Base-by-base conservation (phyloP, 2,888 invertebrate species). In the Pharmacophagus antenor region DNA sequence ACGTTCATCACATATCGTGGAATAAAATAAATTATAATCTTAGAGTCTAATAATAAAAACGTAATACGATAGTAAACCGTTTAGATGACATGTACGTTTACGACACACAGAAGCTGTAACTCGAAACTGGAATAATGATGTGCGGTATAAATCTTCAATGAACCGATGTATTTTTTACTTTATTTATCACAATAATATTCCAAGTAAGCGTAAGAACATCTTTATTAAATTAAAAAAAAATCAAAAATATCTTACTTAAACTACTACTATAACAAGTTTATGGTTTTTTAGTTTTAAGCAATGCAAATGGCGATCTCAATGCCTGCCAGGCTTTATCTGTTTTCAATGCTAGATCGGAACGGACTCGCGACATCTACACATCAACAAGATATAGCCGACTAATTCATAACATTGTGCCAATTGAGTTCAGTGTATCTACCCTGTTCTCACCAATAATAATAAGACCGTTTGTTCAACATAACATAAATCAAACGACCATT, bases 31-130 rank as follows among this genome's bases (percentile, higher is more conserved):
- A 31, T 10, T 10, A 12, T 31, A 12, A 31, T 31, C 31, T 31
- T 31, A 31, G 1, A 7, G 8, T 12, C 10, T 10, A 31, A 31
- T 15, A 31, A 42, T 42, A 8, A 44, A 41, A 8, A 20, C 21
- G 22, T 52, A 42, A 52, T 7, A 52, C 17, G 52, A 22, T 53
- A 6, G 18, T 18, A 17, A 22, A 2, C 12, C 53, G 41, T 41
- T 52, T 52, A 51, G 31, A 53, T 53, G 22, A 44, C 44, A 23
- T 52, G 23, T 10, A 18, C 42, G 4, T 10, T 37, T 23, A 25
- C 25, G 20, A 53, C 17, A 18, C 42, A 53, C 53, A 53, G 53
- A 44, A 53, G 53, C 25, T 44, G 44, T 25, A 53, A 53, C 41
- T 20, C 27, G 44, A 44, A 54, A 46, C 27, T 15, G 7, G 15